Percentiles rank a stretch among this genome's conserved stretches.
Evolutionary conservation across 2,888 invertebrate species (phyloP).

Genomic region (Andrena bicolor): DNA sequence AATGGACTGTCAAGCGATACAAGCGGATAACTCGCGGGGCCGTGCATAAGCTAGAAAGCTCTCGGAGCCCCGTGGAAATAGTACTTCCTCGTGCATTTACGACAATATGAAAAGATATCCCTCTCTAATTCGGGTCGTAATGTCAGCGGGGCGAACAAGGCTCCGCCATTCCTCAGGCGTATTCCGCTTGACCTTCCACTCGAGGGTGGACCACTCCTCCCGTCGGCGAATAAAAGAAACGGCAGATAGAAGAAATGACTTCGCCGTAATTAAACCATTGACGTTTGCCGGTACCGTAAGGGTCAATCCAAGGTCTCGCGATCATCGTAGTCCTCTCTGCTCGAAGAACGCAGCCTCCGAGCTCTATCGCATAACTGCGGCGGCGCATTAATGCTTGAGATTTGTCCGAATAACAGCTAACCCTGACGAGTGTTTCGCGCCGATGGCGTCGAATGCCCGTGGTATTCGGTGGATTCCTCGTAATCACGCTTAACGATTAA

Average conservation of each 20-base stretch:
- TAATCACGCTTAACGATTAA: slow-evolving; percentile 59
- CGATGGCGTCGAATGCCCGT: slow-evolving; percentile 36
- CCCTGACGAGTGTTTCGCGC: slow-evolving; percentile 39
- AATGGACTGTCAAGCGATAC: slow-evolving; percentile 52
- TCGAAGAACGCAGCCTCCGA: slow-evolving; percentile 39
- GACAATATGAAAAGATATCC: slow-evolving; percentile 46
- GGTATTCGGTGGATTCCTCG: slow-evolving; percentile 41
- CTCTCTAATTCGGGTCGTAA: slow-evolving; percentile 55
- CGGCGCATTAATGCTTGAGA: slow-evolving; percentile 74
- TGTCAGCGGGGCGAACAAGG: slow-evolving; percentile 51
- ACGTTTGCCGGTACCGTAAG: slow-evolving; percentile 71
- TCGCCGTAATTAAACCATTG: slow-evolving; percentile 73
- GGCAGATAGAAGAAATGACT: slow-evolving; percentile 58
- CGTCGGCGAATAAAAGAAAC: slow-evolving; percentile 15
- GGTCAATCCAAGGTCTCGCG: slow-evolving; percentile 66
- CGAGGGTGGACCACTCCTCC: slow-evolving; percentile 61
- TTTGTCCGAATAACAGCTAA: slow-evolving; percentile 67
- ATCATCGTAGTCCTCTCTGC: slow-evolving; percentile 59
- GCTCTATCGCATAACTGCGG: slow-evolving; percentile 50
- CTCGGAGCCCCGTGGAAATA: background rate
- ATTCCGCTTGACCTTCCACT: slow-evolving; percentile 59
- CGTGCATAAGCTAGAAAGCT: background rate
- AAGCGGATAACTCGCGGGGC: slow-evolving; percentile 16
- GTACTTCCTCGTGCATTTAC: slow-evolving; percentile 35
- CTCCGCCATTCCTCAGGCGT: slow-evolving; percentile 31